Evolutionary conservation across 2,888 invertebrate species (phyloP).

Genomic region (Andrena haemorrhoa): DNA sequence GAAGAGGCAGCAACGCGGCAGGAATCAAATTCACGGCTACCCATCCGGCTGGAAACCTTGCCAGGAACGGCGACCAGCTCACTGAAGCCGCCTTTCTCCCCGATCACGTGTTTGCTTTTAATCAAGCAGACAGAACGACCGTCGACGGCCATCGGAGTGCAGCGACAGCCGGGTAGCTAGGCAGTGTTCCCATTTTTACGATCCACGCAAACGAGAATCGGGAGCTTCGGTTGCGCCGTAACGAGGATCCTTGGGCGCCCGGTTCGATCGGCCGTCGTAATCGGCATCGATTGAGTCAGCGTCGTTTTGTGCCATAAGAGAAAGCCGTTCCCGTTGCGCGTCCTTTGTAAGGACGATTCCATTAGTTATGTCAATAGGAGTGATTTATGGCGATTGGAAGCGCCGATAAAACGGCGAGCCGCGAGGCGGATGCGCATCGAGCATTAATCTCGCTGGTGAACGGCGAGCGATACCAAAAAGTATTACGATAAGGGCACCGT

Average conservation of each 20-base stretch:
- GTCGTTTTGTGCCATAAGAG: conserved; percentile 47
- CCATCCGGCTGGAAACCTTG: conserved; percentile 12
- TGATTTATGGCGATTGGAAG: conserved; percentile 20
- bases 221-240: conserved; percentile 3
- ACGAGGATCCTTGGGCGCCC: conserved; percentile 20
- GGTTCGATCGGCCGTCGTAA: conserved; percentile 30
- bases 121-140: conserved; percentile 12
- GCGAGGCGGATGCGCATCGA: neutral
- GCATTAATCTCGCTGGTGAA: neutral
- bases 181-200: neutral
- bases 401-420: conserved; percentile 1
- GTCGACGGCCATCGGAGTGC: neutral
- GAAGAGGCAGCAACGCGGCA: conserved; percentile 51
- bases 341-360: neutral
- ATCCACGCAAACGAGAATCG: conserved; percentile 22
- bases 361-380: neutral
- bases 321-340: conserved; percentile 30
- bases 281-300: conserved; percentile 35
- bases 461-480: conserved; percentile 28
- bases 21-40: conserved; percentile 10
- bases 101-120: neutral
- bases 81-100: conserved; percentile 21
- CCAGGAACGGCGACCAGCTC: conserved; percentile 5
- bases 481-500: conserved; percentile 8
- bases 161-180: neutral